phyloP scores from a whole-genome alignment of 2,888 invertebrate genomes.

The Augochlorella aurata region DNA sequence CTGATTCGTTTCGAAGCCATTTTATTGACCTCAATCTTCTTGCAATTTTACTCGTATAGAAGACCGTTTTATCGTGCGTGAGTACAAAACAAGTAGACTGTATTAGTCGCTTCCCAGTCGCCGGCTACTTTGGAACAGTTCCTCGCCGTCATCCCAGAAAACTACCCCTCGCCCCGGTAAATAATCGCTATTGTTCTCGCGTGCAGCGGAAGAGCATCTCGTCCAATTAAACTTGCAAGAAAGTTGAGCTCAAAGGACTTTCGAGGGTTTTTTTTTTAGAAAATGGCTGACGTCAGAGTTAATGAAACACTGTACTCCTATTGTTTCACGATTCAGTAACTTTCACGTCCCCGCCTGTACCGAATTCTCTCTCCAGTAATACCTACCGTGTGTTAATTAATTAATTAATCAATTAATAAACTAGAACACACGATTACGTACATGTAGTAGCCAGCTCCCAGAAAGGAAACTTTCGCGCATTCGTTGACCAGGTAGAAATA shows the following conservation, averaged over 20 bases:
- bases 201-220: not conserved
- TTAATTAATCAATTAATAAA: not conserved
- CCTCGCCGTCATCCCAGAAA: not conserved
- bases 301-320: not conserved
- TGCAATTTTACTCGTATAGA: not conserved
- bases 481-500: constrained; percentile 8
- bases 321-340: not conserved
- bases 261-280: not conserved
- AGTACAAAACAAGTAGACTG: not conserved
- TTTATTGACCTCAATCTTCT: not conserved
- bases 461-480: constrained; percentile 6
- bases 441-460: not conserved
- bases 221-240: not conserved
- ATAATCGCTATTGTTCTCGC: not conserved
- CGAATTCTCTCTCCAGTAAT: not conserved
- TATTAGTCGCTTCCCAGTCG: not conserved
- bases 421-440: not conserved
- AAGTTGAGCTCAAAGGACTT: not conserved
- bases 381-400: not conserved
- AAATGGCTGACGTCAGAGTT: not conserved
- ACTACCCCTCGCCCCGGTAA: not conserved
- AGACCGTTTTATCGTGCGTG: not conserved
- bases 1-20: not conserved
- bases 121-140: not conserved
- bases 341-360: not conserved